These are phyloP conservation scores for Zapus hudsonius DNA, from an alignment of 2,113 vertebrate genomes.

Conservation along the genomic window DNA sequence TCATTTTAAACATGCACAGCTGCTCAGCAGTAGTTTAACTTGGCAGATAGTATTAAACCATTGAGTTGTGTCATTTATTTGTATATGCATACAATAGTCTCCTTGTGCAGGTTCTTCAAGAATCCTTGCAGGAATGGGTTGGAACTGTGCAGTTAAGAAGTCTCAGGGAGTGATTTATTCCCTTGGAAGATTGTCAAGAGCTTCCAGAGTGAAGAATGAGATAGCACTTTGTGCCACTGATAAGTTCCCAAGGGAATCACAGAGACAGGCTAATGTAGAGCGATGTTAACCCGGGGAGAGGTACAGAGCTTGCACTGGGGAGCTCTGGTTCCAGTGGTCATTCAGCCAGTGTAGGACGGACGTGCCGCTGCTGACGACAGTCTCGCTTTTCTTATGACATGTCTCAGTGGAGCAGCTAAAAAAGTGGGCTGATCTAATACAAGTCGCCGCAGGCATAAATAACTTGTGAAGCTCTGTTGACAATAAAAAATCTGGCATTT, in stretches of 20 bases:
- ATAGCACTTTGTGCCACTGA: constrained; percentile 72
- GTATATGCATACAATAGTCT: constrained; percentile 87
- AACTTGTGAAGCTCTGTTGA: constrained; percentile 64
- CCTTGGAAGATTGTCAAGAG: constrained; percentile 77
- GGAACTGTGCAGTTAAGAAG: constrained; percentile 80
- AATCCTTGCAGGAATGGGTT: constrained; percentile 76
- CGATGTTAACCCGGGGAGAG: constrained; percentile 73
- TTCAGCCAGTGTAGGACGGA: constrained; percentile 39
- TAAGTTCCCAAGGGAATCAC: constrained; percentile 67
- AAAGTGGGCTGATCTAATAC: constrained; percentile 52
- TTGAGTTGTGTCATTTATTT: constrained; percentile 91
- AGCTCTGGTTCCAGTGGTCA: constrained; percentile 54
- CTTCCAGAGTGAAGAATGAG: constrained; percentile 82
- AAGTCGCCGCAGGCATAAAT: constrained; percentile 49
- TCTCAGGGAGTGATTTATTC: constrained; percentile 82
- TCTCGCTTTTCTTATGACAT: constrained; percentile 34
- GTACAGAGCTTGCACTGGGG: constrained; percentile 39
- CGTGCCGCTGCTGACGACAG: constrained; percentile 48
- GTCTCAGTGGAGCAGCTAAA: constrained; percentile 49
- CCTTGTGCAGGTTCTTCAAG: constrained; percentile 88
- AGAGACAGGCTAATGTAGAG: constrained; percentile 61
- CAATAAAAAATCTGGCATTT: constrained; percentile 55
- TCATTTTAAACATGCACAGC: constrained; percentile 89
- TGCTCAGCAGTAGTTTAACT: constrained; percentile 88
- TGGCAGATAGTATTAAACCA: constrained; percentile 88